Conservation (phyloP, 1,140 invertebrate species). For the Harpegnathos saltator region DNA sequence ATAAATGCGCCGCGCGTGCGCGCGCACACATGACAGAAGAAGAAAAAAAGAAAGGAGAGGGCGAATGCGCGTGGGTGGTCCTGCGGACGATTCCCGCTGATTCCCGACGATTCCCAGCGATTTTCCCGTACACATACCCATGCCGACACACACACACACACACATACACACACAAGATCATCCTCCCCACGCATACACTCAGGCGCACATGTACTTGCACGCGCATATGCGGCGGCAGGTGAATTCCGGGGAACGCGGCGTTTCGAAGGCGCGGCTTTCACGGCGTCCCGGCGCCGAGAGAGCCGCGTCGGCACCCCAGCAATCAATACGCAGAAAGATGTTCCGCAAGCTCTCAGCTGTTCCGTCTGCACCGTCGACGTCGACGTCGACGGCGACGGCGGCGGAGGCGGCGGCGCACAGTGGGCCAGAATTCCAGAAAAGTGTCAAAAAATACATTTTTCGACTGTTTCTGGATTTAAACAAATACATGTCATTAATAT, state of each 20-base stretch:
- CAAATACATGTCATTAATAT: no score
- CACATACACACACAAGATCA: no score
- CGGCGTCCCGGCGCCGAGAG: conserved; percentile 67
- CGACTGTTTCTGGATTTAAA: no score
- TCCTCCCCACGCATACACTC: no score
- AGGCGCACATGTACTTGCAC: background rate
- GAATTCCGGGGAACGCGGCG: conserved; percentile 64
- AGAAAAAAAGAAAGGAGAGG: background rate
- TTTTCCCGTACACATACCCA: background rate
- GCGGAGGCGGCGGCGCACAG: no score
- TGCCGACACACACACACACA: background rate
- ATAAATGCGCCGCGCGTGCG: conserved; percentile 41
- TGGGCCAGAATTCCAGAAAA: no score
- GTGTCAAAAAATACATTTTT: no score
- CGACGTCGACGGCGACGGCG: background rate
- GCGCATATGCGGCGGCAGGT: conserved; percentile 53
- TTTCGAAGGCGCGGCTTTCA: conserved; percentile 68
- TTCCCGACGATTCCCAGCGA: background rate
- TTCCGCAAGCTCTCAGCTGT: conserved; percentile 79
- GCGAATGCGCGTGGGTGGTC: background rate
- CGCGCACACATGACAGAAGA: background rate
- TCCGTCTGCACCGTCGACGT: conserved; percentile 30
- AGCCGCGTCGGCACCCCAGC: conserved; percentile 80
- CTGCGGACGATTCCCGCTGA: background rate
- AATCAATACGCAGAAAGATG: conserved; percentile 81